Conservation (phyloP, 2,888 invertebrate species). For the Agrochola macilenta region DNA sequence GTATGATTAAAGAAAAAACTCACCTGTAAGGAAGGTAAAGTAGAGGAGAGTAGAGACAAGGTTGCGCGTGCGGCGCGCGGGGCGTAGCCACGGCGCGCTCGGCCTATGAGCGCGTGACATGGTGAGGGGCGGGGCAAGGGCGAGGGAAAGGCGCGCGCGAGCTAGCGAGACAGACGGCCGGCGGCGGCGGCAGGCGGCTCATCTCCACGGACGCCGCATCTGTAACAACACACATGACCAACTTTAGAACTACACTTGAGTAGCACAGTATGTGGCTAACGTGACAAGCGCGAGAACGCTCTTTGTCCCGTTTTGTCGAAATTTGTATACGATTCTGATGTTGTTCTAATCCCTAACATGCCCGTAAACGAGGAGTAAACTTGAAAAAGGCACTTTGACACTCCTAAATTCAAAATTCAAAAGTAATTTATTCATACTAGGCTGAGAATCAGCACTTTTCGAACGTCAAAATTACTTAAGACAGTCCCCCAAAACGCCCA, state of each 20-base stretch:
- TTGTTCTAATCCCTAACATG: no score
- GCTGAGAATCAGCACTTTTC: no score
- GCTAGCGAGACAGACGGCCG: constrained; percentile 57
- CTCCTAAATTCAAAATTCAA: no score
- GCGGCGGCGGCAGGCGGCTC: constrained; percentile 67
- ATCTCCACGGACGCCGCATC: constrained; percentile 78
- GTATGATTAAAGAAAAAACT: constrained; percentile 46
- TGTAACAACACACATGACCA: constrained; percentile 49
- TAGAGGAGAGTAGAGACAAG: constrained; percentile 70
- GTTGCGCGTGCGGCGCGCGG: constrained; percentile 61
- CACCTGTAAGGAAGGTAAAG: constrained; percentile 74
- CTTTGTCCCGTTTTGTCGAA: no score
- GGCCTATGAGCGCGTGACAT: constrained; percentile 55
- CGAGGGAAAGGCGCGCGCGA: constrained; percentile 52
- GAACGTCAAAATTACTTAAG: no score
- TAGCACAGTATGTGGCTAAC: neutral
- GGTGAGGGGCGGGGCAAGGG: constrained; percentile 57
- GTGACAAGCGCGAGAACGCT: no score
- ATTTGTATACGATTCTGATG: no score
- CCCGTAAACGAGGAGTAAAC: no score
- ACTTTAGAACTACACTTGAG: neutral
- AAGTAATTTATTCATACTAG: no score
- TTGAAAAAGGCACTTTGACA: no score
- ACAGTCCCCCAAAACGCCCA: no score
- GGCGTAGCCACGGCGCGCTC: constrained; percentile 54